Conservation (phyloP, 2,113 vertebrate genomes). For the Anolis carolinensis region DNA sequence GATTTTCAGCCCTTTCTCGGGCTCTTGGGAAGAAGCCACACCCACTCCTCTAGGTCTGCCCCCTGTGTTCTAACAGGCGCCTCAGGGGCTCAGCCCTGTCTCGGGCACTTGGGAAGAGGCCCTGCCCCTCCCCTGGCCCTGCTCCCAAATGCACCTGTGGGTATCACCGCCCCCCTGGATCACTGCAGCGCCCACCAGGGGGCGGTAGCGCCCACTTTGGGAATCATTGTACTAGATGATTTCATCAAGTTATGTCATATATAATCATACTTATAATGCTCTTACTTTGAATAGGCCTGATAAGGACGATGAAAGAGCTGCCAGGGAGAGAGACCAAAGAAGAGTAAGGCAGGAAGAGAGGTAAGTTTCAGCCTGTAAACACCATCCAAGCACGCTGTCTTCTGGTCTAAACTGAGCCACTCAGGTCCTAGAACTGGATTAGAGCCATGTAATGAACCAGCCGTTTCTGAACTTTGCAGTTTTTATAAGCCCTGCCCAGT, state of each 20-base stretch:
- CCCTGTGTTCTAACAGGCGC: no score
- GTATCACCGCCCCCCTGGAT: no score
- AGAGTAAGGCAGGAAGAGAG: constrained; percentile 87
- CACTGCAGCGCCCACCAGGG: no score
- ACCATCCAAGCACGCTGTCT: not conserved
- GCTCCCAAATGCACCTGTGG: no score
- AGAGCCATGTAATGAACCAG: not conserved
- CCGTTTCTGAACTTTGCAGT: not conserved
- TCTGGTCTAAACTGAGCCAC: not conserved
- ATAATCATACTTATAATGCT: not conserved
- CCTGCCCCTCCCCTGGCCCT: no score
- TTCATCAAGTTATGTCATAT: constrained; percentile 2
- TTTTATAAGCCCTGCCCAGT: not conserved
- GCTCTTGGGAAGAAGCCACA: no score
- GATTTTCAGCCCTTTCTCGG: no score
- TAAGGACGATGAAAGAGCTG: constrained; percentile 77
- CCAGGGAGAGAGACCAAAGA: constrained; percentile 78
- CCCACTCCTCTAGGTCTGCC: no score
- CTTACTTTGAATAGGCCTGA: constrained; percentile 62
- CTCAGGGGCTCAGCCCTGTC: no score
- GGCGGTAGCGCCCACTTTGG: no score
- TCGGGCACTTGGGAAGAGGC: no score
- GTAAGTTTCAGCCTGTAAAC: constrained; percentile 66
- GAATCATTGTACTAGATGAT: not conserved
- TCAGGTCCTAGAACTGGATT: not conserved